Evolutionary conservation across 2,888 invertebrate species (phyloP), one percentile per base, ranked within the genome.

Genomic region (Drymonia ruficornis): DNA sequence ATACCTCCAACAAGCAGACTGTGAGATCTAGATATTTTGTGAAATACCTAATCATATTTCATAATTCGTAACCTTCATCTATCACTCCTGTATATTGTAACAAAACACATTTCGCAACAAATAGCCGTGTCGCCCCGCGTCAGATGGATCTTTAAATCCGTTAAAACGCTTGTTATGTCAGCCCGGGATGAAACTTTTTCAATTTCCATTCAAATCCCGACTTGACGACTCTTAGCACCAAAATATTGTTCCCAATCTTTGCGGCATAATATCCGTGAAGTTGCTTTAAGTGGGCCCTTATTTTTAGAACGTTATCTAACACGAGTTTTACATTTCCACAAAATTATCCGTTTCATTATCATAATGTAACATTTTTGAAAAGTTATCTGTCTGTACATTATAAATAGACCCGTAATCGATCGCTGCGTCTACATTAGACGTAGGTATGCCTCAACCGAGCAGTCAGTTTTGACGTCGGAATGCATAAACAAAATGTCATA

Each of bases 151-250:
- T 65, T 62, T 59, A 64, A 63, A 68, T 71, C 63, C 65, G 62
- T 71, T 67, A 78, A 83, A 81, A 77, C 76, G 68, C 70, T 75
- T 82, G 76, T 82, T 78, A 75, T 81, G 78, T 78, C 76, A 75
- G 63, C 62, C 68, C 61, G 76, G 76, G 74, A 74, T 69, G 70
- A 84, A 88, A 89, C 85, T 87, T 89, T 89, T 88, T 87, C 86
- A 86, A 89, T 88, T 87, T 87, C 78, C 78, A 84, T 87, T 83
- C 76, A 82, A 83, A 87, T 81, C 74, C 72, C 65, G 60, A 74
- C 74, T 75, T 76, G 72, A 70, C 71, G 67, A 73, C 76, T 78
- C 76, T 83, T 79, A 80, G 71, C 78, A 73, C 71, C 65, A 70
- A 81, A 81, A 81, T 79, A 79, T 74, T 76, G 74, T 72, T 65